Evolutionary conservation across 2,797 vertebrate species (phyloP).

Genomic region (Centroberyx gerrardi): DNA sequence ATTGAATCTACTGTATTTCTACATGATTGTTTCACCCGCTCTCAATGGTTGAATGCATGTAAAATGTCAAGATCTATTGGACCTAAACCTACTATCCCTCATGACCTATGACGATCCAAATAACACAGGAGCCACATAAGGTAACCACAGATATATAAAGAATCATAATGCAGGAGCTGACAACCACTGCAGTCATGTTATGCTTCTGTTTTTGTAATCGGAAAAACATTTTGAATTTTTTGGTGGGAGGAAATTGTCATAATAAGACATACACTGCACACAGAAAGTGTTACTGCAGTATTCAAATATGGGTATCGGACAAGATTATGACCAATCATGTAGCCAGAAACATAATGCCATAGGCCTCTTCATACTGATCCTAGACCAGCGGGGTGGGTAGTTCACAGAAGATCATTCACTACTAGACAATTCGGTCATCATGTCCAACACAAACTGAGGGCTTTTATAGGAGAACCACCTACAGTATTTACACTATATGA

Average conservation of each 20-base stretch:
- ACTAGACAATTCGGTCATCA: slow-evolving; percentile 30
- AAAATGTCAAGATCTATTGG: slow-evolving; percentile 13
- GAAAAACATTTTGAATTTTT: background rate
- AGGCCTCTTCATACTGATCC: slow-evolving; percentile 30
- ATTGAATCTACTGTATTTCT: slow-evolving; percentile 43
- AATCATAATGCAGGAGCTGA: background rate
- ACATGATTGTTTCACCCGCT: slow-evolving; percentile 67
- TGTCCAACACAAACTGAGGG: slow-evolving; percentile 39
- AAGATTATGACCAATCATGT: slow-evolving; percentile 41
- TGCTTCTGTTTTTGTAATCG: slow-evolving; percentile 1
- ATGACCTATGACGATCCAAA: background rate
- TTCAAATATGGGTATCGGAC: slow-evolving; percentile 27
- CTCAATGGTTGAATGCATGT: slow-evolving; percentile 35
- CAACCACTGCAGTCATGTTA: background rate
- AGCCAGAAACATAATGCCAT: slow-evolving; percentile 16
- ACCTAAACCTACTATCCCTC: slow-evolving; percentile 36
- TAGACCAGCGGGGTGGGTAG: slow-evolving; percentile 29
- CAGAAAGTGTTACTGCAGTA: too few species aligned
- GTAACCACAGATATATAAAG: background rate
- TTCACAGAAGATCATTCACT: background rate
- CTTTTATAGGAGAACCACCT: slow-evolving; percentile 42
- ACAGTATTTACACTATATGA: slow-evolving; percentile 72
- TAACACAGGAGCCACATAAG: background rate
- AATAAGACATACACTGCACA: slow-evolving; percentile 21
- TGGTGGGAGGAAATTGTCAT: slow-evolving; percentile 49